Evolutionary conservation across 2,113 vertebrate species (phyloP), one percentile per base, ranked within the genome.

Genomic region (Notiomystis cincta): DNA sequence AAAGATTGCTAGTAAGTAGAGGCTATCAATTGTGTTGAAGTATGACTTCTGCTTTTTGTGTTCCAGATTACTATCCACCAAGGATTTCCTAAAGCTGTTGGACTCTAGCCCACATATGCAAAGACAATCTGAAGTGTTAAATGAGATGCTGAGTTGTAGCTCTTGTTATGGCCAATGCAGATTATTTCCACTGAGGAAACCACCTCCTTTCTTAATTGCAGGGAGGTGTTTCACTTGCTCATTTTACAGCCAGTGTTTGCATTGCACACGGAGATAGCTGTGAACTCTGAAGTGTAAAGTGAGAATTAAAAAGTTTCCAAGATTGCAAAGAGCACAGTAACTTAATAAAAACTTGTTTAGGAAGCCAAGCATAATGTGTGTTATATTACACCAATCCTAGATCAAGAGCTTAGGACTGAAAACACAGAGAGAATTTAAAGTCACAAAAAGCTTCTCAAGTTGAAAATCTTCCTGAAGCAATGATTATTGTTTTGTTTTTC

Each of bases 51-150:
- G 95, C 73, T 89, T 96, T 97, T 97, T 89, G 82, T 97, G 93
- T 87, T 96, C 86, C 93, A 96, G 96, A 91, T 97, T 90, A 78
- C 86, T 97, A 96, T 96, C 88, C 95, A 90, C 47, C 23, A 73
- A 97, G 95, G 94, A 97, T 96, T 97, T 98, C 97, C 92, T 97
- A 96, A 96, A n/a, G 51, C 56, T 90, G 31, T 44, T 97, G 96
- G 96, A 97, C 72, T 54, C 38, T 11, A 91, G 97, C 93, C 96
- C 88, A 93, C 37, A 78, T 90, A 93, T 19, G 86, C 84, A 94
- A 95, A 96, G 95, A 95, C 48, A 89, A 86, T 77, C 58, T 85
- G 84, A 97, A 92, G 93, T 95, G 94, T 93, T 92, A 93, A 96
- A 65, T 61, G 70, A 92, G 87, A 95, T 24, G 42, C 83, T 75